Evolutionary conservation across 1,140 invertebrate species (phyloP).

Genomic region (Bombus pyrosoma): DNA sequence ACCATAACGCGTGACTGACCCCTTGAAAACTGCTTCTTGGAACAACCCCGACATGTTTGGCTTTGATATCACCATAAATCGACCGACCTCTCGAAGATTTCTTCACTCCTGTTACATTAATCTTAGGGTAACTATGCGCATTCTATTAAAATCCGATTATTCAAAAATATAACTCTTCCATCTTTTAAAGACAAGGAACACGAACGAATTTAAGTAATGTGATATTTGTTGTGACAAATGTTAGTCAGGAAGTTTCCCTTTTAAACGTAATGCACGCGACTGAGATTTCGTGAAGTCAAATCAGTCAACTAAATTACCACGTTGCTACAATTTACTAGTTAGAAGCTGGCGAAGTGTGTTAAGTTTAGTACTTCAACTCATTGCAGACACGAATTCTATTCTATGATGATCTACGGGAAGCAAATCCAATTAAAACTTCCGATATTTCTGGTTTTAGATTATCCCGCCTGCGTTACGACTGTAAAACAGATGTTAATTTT

Average conservation of each 20-base stretch:
- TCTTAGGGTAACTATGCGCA: no score
- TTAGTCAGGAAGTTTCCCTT: neutral
- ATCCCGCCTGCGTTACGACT: accelerated
- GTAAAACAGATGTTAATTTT: neutral
- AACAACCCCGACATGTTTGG: neutral
- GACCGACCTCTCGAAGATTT: neutral
- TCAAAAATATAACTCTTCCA: neutral
- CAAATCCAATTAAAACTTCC: neutral
- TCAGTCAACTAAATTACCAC: neutral
- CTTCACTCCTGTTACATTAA: neutral
- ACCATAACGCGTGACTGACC: neutral
- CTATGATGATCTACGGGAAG: neutral
- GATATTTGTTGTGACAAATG: neutral
- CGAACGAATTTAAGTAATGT: neutral
- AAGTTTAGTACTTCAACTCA: neutral
- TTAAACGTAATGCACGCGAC: neutral
- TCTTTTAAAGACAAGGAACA: neutral
- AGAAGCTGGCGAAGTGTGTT: neutral
- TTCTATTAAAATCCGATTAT: no score
- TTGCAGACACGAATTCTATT: neutral
- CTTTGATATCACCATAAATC: neutral
- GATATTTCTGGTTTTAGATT: neutral
- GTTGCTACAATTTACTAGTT: neutral
- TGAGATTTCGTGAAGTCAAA: neutral
- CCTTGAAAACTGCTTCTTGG: neutral